phyloP scores from a whole-genome alignment of 2,797 vertebrate genomes.

The Labeo calbasu region DNA sequence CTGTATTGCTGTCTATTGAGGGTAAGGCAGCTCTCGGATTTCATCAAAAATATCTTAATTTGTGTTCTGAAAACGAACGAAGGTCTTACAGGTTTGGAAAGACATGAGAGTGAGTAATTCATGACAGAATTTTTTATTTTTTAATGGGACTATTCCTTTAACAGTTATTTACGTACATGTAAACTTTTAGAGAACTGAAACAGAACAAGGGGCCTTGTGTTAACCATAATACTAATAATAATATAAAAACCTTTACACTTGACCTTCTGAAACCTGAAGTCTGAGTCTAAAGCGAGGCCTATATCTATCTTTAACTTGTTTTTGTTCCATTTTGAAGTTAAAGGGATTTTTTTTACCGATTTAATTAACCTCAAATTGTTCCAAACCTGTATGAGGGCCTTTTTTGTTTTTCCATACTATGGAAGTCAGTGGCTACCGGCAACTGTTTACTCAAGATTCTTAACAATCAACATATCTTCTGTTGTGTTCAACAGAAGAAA shows the following conservation, averaged over 20 bases:
- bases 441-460: background rate
- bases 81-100: no score
- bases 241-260: background rate
- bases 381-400: background rate
- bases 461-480: background rate
- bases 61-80: no score
- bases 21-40: no score
- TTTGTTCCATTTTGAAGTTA: background rate
- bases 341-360: background rate
- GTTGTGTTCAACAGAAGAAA: background rate
- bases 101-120: no score
- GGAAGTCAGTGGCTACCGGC: background rate
- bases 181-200: background rate
- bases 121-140: no score
- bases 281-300: background rate
- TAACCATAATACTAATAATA: background rate
- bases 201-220: background rate
- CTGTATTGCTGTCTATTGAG: no score
- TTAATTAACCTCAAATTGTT: background rate
- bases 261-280: background rate
- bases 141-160: no score
- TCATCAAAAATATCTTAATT: no score
- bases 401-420: background rate
- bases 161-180: background rate
- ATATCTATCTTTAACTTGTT: conserved; percentile 21